Base-by-base conservation (phyloP, 2,113 vertebrate species). In the Phalacrocorax aristotelis region DNA sequence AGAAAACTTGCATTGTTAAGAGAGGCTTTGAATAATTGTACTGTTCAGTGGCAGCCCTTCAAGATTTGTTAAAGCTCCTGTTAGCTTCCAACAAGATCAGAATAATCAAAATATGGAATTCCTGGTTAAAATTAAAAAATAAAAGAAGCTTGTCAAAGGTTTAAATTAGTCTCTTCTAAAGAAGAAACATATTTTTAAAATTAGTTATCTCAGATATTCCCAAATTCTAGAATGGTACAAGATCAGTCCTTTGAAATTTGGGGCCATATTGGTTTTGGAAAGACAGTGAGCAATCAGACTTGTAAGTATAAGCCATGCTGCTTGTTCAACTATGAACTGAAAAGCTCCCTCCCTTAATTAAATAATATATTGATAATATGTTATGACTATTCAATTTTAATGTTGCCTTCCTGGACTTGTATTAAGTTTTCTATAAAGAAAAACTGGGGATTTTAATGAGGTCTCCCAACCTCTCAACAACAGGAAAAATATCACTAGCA, bases 401-500 rank as follows among this genome's bases (percentile, higher is more conserved):
- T 65, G 14, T 11, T 51, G 46, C 26, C n/a, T 46, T 81, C 15
- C 51, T 60, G 46, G 42, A 18, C 46, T 49, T 13, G 4, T 5
- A 60, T 81, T 15, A 80, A 55, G n/a, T 57, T 93, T 94, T 76
- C 7, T 11, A 38, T 76, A 65, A 49, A 52, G 46, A 83, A 92
- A 87, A 58, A 8, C 22, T 21, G n/a, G 38, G 13, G 42, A 70
- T 89, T 95, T 89, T 55, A 77, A 60, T 57, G 70, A 96, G 61
- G 25, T 66, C 42, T 60, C 54, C 14, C 54, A 78, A 25, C 17
- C 55, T 68, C 62, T 94, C 61, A 79, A 27, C 46, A 87, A 77
- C 62, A 90, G 44, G 78, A 77, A 94, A 96, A 96, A 40, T 89
- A 95, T 92, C 90, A 83, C 82, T 65, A 72, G n/a, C 46, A 79